These are phyloP conservation scores for Cantharis nigra DNA, from an alignment of 2,888 invertebrate species.

Conservation along the genomic window DNA sequence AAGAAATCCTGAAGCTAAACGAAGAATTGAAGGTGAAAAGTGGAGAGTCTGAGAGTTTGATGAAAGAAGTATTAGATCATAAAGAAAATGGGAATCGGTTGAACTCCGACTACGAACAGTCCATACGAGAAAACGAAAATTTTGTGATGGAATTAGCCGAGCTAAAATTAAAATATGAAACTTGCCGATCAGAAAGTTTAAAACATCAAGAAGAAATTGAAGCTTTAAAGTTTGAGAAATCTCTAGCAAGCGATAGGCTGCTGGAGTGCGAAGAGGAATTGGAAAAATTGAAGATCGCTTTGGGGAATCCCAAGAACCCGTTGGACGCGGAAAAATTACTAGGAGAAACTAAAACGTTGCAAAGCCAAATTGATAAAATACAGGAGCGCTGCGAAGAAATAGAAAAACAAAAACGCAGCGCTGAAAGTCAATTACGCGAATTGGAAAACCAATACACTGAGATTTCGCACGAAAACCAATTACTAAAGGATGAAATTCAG, in stretches of 20 bases:
- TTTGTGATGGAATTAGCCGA: not conserved
- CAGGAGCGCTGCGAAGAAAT: constrained; percentile 39
- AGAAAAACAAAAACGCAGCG: constrained; percentile 36
- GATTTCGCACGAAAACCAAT: constrained; percentile 48
- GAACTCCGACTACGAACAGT: not conserved
- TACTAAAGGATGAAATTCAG: constrained; percentile 51
- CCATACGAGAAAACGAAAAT: not conserved
- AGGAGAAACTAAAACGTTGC: constrained; percentile 41
- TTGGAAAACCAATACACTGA: constrained; percentile 49
- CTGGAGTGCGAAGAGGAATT: not conserved
- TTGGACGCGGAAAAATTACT: constrained; percentile 34
- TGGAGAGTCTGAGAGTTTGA: not conserved
- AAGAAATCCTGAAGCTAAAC: not conserved
- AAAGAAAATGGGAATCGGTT: not conserved
- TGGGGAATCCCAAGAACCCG: not conserved
- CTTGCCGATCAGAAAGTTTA: not conserved
- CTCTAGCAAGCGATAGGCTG: not conserved
- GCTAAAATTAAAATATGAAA: not conserved
- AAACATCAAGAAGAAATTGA: not conserved
- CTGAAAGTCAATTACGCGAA: constrained; percentile 45
- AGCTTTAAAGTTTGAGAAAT: not conserved
- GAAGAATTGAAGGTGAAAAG: not conserved
- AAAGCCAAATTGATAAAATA: constrained; percentile 38
- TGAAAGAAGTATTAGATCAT: not conserved
- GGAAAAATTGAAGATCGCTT: not conserved